Conservation (phyloP, 2,888 invertebrate genomes). For the Mimachlamys varia region DNA sequence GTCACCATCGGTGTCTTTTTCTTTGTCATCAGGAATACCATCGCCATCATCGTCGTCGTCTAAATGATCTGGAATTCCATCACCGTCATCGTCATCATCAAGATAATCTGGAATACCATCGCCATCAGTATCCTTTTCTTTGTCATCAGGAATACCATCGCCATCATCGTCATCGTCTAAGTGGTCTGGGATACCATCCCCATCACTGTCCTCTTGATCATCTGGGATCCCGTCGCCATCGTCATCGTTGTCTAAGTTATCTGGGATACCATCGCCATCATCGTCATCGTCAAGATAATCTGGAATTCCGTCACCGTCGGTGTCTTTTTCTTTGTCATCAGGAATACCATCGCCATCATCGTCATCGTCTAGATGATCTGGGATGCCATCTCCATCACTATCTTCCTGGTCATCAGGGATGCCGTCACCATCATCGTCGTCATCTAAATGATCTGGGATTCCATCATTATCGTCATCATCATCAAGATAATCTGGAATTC, state of each 20-base stretch:
- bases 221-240: too few relatives aligned
- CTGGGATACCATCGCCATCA: conserved; percentile 75
- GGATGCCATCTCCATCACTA: conserved; percentile 74
- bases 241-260: conserved; percentile 67
- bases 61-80: too few relatives aligned
- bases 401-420: conserved; percentile 66
- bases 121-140: conserved; percentile 70
- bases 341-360: conserved; percentile 74
- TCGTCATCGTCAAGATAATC: conserved; percentile 65
- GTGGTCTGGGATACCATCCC: too few relatives aligned
- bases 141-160: conserved; percentile 74
- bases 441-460: conserved; percentile 70
- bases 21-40: conserved; percentile 71
- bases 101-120: too few relatives aligned
- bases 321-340: conserved; percentile 68
- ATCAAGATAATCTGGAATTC: conserved; percentile 69
- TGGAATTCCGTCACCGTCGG: conserved; percentile 74
- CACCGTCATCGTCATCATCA: too few relatives aligned
- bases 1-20: conserved; percentile 75
- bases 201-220: too few relatives aligned
- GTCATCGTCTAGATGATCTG: conserved; percentile 70
- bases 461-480: conserved; percentile 72
- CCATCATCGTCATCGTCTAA: conserved; percentile 73
- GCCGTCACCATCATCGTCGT: conserved; percentile 72
- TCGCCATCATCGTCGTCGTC: too few relatives aligned